These are phyloP conservation scores for Rhinolophus ferrumequinum DNA, from an alignment of 2,113 vertebrate genomes.

Conservation along the genomic window DNA sequence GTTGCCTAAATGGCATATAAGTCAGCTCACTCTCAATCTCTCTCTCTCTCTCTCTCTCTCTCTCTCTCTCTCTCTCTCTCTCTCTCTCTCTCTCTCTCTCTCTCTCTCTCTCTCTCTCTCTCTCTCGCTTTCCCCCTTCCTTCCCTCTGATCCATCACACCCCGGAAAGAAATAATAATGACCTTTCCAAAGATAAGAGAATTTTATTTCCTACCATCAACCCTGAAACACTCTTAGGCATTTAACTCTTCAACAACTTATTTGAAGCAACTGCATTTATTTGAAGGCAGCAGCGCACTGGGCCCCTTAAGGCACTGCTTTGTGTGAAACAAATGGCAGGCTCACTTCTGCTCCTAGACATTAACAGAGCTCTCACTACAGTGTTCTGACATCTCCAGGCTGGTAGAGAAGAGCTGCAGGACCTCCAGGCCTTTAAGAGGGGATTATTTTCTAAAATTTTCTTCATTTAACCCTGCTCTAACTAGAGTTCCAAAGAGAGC, in stretches of 20 bases:
- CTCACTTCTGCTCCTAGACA: neutral
- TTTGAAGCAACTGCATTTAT: neutral
- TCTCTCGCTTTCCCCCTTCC: no score
- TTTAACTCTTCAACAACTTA: slow-evolving; percentile 43
- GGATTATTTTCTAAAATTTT: slow-evolving; percentile 5
- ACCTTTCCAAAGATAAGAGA: slow-evolving; percentile 54
- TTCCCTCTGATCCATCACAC: neutral
- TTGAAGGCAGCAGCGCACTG: neutral
- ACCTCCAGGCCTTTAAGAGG: slow-evolving; percentile 15
- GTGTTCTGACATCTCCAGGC: slow-evolving; percentile 21
- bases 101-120: no score
- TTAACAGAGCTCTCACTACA: neutral
- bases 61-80: no score
- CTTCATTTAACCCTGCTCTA: slow-evolving; percentile 38
- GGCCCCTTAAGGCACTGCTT: slow-evolving; percentile 20
- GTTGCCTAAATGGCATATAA: neutral
- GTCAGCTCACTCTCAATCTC: neutral
- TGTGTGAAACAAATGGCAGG: slow-evolving; percentile 25
- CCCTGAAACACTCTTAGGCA: slow-evolving; percentile 21
- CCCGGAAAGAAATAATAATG: slow-evolving; percentile 31
- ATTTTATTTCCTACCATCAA: slow-evolving; percentile 36
- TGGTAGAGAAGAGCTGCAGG: neutral
- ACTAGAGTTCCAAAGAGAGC: neutral
- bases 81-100: no score
- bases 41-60: no score